phyloP scores from a whole-genome alignment of 1,140 invertebrate genomes.

The Tetranychus urticae region DNA sequence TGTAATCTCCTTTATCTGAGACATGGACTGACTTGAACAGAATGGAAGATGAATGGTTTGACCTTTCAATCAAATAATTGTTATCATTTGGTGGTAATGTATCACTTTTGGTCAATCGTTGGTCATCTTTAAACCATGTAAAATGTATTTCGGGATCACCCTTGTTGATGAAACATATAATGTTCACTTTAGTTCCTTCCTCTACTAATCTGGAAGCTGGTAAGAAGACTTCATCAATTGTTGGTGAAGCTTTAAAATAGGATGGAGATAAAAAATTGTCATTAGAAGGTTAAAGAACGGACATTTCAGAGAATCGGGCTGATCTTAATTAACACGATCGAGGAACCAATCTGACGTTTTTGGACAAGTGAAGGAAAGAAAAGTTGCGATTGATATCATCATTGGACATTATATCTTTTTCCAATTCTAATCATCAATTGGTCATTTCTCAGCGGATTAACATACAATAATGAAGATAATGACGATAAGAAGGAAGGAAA shows the following conservation, averaged over 20 bases:
- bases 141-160: conserved; percentile 13
- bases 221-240: conserved; percentile 8
- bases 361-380: too few species aligned
- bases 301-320: too few species aligned
- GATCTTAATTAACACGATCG: too few species aligned
- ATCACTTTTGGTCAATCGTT: neutral
- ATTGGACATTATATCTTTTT: too few species aligned
- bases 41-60: neutral
- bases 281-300: too few species aligned
- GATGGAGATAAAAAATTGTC: neutral
- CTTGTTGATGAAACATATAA: conserved; percentile 15
- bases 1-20: conserved; percentile 45
- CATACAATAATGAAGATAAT: too few species aligned
- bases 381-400: too few species aligned
- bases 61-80: neutral
- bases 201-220: conserved; percentile 5
- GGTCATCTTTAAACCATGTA: conserved; percentile 22
- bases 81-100: neutral
- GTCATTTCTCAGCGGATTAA: too few species aligned
- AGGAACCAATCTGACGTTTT: too few species aligned
- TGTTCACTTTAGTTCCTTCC: conserved; percentile 8
- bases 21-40: neutral
- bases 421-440: too few species aligned
- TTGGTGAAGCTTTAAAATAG: conserved; percentile 4
- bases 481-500: too few species aligned